Evolutionary conservation across 2,113 vertebrate genomes (phyloP).

Genomic region (Petaurus breviceps): DNA sequence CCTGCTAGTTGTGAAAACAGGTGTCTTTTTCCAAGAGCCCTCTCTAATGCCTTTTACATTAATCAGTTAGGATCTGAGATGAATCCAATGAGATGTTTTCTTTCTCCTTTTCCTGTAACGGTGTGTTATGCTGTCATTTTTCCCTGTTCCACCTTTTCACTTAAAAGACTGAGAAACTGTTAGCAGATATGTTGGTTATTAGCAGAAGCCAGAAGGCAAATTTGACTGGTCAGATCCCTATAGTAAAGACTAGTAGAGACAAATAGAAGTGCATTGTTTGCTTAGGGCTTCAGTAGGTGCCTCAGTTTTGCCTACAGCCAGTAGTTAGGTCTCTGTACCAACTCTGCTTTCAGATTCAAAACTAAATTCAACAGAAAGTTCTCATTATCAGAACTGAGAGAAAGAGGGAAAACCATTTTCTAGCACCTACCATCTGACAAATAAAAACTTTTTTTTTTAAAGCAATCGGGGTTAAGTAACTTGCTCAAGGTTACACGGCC

Average conservation of each 20-base stretch:
- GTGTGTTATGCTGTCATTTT: not conserved
- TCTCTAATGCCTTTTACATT: not conserved
- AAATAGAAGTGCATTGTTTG: not conserved
- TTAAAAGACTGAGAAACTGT: not conserved
- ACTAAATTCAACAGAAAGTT: not conserved
- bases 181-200: not conserved
- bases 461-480: no score
- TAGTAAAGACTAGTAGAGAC: not conserved
- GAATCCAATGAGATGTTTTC: fast-evolving
- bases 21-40: not conserved
- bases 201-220: not conserved
- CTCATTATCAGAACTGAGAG: not conserved
- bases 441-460: not conserved
- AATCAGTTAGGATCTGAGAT: not conserved
- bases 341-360: not conserved
- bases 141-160: not conserved
- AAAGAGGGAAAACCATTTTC: not conserved
- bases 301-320: not conserved
- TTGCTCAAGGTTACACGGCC: no score
- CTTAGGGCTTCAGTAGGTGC: not conserved
- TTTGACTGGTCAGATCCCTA: not conserved
- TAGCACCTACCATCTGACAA: not conserved
- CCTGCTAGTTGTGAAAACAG: not conserved
- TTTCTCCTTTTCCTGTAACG: not conserved
- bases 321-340: not conserved